These are phyloP conservation scores for Drosophila neonasuta DNA, from an alignment of 2,888 invertebrate species.

Conservation along the genomic window DNA sequence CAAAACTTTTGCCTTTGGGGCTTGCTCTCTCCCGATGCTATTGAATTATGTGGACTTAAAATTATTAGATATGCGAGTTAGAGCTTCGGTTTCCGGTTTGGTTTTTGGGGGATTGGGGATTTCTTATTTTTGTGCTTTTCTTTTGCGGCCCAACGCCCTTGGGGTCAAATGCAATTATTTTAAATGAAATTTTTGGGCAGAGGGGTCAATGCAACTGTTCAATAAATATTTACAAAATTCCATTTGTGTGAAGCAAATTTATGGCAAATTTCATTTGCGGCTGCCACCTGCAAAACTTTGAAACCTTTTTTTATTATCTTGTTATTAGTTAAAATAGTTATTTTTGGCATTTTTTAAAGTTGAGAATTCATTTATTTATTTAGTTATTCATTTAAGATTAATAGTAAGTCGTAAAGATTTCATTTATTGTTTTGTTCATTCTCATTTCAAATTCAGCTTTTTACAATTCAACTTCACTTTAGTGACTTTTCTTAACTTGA, in stretches of 20 bases:
- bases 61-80: conserved; percentile 29
- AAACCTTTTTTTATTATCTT: background rate
- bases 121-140: conserved; percentile 6
- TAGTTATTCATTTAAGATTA: no score
- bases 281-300: conserved; percentile 1
- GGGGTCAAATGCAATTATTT: conserved; percentile 46
- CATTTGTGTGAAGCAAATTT: conserved; percentile 42
- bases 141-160: conserved; percentile 16
- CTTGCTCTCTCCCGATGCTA: conserved; percentile 1
- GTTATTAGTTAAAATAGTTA: background rate
- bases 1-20: conserved; percentile 32
- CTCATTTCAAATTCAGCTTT: no score
- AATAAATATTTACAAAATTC: conserved; percentile 41
- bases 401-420: no score
- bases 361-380: no score
- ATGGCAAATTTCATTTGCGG: conserved; percentile 39
- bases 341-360: background rate
- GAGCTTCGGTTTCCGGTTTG: background rate
- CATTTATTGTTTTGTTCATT: no score
- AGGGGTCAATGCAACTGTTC: conserved; percentile 30
- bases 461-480: no score
- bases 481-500: no score
- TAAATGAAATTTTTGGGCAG: conserved; percentile 35
- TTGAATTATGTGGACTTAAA: conserved; percentile 24
- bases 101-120: conserved; percentile 3